Base-by-base conservation (phyloP, 2,113 vertebrate genomes). In the Tricholaema leucomelas region DNA sequence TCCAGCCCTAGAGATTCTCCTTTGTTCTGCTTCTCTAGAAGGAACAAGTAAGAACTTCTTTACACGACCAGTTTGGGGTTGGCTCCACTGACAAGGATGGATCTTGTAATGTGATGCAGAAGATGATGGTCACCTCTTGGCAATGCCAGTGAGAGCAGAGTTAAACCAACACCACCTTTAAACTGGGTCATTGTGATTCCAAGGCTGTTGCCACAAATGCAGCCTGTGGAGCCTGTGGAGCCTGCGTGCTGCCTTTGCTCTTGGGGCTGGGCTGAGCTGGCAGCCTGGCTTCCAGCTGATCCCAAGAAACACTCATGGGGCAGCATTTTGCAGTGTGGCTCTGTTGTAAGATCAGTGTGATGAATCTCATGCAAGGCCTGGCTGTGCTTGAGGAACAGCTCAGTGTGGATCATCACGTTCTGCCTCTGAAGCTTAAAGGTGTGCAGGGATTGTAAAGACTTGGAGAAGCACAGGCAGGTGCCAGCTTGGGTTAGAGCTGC, bases 161-260 rank as follows among this genome's bases (percentile, higher is more conserved):
- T 92, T 91, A 91, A 95, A 63, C 50, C 83, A 84, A 31, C n/a
- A 42, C n/a, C 1, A 5, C 70, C 23, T 91, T 88, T 63, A 46
- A 93, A 88, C 79, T 28, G 71, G 81, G 83, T 86, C 87, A 70
- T 88, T 92, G 86, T 88, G 71, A 86, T 94, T 71, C 77, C 74
- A 63, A 15, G 86, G 36, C 24, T 58, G 83, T 85, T 90, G 87
- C 90, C 42, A 44, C 59, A 86, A 94, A 75, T 61, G 56, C 81
- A 85, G 81, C 55, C 46, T 40, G 38, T 5, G 38, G 38, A 40
- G 60, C 9, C 50, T 15, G 66, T 0, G 67, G 86, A 85, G 82
- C 4, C 5, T 90, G 73, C 5, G 10, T 4, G 20, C 75, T 77
- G 79, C 30, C 60, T 83, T 17, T 61, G 48, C 90, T 92, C 73